Percentiles rank a stretch among this genome's conserved stretches.
phyloP scores from a whole-genome alignment of 2,113 vertebrate species.

The Cyrtonyx montezumae region DNA sequence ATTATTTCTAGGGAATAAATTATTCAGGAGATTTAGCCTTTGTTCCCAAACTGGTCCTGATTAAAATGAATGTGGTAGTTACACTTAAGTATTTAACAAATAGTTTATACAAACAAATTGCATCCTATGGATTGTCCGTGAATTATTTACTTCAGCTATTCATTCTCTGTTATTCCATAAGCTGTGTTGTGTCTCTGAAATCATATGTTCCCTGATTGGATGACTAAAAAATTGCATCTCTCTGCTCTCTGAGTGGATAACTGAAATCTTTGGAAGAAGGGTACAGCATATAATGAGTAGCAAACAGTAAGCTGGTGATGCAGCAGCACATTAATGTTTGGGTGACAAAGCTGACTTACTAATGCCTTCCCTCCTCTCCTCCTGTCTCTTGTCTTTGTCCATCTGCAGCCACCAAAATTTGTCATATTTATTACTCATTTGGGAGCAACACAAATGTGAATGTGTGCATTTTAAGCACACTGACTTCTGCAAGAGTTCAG shows the following conservation, averaged over 20 bases:
- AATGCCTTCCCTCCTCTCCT: not conserved
- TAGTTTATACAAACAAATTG: constrained; percentile 47
- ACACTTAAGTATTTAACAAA: constrained; percentile 3
- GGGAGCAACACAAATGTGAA: not conserved
- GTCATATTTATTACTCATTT: not conserved
- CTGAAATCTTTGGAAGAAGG: not conserved
- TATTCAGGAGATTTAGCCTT: constrained; percentile 33
- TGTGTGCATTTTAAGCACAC: fast-evolving
- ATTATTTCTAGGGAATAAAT: constrained; percentile 46
- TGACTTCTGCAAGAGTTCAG: not conserved
- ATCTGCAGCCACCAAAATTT: not conserved
- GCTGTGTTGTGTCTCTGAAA: not conserved
- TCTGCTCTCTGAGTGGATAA: not conserved
- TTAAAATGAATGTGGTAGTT: constrained; percentile 9
- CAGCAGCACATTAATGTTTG: not conserved
- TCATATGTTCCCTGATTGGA: not conserved
- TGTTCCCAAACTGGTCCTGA: not conserved
- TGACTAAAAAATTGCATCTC: constrained; percentile 1
- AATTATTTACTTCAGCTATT: constrained; percentile 48
- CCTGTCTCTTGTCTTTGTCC: not conserved
- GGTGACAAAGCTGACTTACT: not conserved
- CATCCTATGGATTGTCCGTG: not conserved
- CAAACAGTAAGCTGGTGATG: fast-evolving
- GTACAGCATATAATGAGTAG: not conserved
- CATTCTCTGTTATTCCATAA: not conserved